These are phyloP conservation scores for Rhineura floridana DNA, from an alignment of 2,113 vertebrate species.

Conservation along the genomic window DNA sequence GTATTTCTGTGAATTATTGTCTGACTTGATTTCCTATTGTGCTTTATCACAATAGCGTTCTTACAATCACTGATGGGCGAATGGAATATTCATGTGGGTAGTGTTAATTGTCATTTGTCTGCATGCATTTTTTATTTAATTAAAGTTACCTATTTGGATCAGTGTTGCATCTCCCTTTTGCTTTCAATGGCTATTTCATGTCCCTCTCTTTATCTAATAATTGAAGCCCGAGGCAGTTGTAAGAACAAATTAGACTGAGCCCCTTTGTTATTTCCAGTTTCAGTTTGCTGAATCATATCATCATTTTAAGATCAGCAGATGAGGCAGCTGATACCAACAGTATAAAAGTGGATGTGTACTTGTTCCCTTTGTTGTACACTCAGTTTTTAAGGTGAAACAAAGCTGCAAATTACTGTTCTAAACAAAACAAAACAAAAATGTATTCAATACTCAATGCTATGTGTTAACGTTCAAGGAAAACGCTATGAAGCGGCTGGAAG, in stretches of 20 bases:
- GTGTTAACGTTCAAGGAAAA: neutral
- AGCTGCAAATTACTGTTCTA: conserved; percentile 29
- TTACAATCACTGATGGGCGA: conserved; percentile 37
- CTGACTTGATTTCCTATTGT: conserved; percentile 26
- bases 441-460: neutral
- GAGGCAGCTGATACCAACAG: conserved; percentile 1
- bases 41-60: conserved; percentile 40
- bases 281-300: conserved; percentile 37
- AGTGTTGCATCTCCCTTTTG: conserved; percentile 40
- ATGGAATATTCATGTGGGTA: conserved; percentile 44
- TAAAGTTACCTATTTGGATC: conserved; percentile 31
- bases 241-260: conserved; percentile 47
- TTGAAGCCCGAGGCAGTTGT: conserved; percentile 49
- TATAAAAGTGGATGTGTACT: conserved; percentile 3
- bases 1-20: conserved; percentile 32
- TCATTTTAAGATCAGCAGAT: conserved; percentile 59
- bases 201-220: conserved; percentile 49
- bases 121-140: conserved; percentile 46
- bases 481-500: neutral
- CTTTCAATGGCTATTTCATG: conserved; percentile 51
- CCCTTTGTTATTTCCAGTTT: conserved; percentile 47
- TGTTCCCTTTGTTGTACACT: neutral
- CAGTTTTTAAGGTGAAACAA: conserved; percentile 28
- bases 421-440: neutral
- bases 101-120: conserved; percentile 35